Evolutionary conservation across 2,113 vertebrate genomes (phyloP).

Genomic region (Stomatorhinus ivindoensis): DNA sequence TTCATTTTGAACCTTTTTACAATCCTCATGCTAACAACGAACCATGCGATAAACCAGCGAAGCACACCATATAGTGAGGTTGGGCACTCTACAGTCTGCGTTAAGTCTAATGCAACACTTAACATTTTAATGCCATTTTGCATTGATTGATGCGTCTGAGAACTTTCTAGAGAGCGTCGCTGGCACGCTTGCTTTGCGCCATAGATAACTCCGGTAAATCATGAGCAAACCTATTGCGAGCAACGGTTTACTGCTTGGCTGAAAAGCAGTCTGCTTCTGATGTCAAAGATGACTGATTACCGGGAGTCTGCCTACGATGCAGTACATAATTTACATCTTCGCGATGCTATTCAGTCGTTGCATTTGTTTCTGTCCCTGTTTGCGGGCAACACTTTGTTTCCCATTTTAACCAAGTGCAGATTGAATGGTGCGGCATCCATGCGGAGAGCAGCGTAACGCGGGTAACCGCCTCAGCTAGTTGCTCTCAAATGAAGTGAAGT

Average conservation of each 20-base stretch:
- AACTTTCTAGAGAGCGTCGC: not conserved
- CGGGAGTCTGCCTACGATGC: not conserved
- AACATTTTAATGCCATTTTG: not conserved
- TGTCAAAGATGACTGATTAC: conserved; percentile 20
- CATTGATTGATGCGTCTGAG: not conserved
- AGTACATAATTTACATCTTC: conserved; percentile 1
- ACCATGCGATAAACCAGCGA: not conserved
- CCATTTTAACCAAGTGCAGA: conserved; percentile 9
- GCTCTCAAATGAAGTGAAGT: not conserved
- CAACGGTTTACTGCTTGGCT: not conserved
- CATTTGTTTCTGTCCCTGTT: conserved; percentile 7
- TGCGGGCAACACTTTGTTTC: not conserved
- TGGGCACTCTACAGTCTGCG: not conserved
- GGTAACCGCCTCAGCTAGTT: conserved; percentile 10
- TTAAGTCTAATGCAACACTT: not conserved
- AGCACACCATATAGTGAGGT: not conserved
- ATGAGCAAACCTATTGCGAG: not conserved
- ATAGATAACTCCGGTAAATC: conserved; percentile 13
- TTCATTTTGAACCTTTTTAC: not conserved
- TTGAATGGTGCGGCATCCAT: conserved; percentile 10
- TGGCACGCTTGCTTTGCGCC: not conserved
- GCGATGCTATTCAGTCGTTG: conserved; percentile 7
- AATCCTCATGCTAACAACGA: not conserved
- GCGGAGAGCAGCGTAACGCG: not conserved
- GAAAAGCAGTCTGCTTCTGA: conserved; percentile 4